A percentile compares a stretch with the other conserved stretches of the same genome.
These are phyloP conservation scores for Meandrina meandrites DNA, from an alignment of 92 coral and sea anemone genomes.

Conservation along the genomic window DNA sequence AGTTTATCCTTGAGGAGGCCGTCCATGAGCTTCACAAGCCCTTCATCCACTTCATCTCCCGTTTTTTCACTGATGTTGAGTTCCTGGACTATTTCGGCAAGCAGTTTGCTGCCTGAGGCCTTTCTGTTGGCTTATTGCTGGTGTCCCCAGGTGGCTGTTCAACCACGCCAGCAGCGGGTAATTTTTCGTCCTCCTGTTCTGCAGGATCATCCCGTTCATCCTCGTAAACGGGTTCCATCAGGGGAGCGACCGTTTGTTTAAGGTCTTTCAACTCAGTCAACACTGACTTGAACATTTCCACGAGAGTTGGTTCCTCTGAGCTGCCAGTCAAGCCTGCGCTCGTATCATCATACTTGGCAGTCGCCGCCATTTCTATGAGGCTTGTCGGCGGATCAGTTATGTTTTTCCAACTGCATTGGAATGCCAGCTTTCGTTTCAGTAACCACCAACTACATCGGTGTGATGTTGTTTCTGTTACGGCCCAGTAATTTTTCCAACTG, in stretches of 20 bases:
- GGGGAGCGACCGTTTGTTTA: conserved; percentile 18
- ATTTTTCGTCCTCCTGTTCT: conserved; percentile 26
- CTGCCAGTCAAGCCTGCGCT: conserved; percentile 6
- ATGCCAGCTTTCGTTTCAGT: conserved; percentile 3
- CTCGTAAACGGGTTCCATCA: conserved; percentile 12
- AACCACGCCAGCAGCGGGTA: not conserved
- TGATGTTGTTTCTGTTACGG: not conserved
- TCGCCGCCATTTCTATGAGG: conserved; percentile 32
- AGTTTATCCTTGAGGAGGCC: conserved; percentile 54
- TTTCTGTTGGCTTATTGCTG: conserved; percentile 8
- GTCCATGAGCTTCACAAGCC: conserved; percentile 44
- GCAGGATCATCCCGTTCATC: conserved; percentile 5
- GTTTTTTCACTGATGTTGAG: conserved; percentile 53
- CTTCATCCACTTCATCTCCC: conserved; percentile 43
- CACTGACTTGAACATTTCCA: conserved; percentile 39
- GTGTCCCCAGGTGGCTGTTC: conserved; percentile 7
- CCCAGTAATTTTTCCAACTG: conserved; percentile 35
- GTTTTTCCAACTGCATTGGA: conserved; percentile 58
- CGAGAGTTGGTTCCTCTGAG: conserved; percentile 17
- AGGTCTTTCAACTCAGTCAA: conserved; percentile 29
- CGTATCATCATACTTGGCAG: not conserved
- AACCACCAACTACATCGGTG: conserved; percentile 58
- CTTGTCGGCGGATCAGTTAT: conserved; percentile 1
- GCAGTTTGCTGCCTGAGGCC: conserved; percentile 35
- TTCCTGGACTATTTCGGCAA: conserved; percentile 57